Conservation (phyloP, 2,888 invertebrate genomes). For the Eurois occulta region DNA sequence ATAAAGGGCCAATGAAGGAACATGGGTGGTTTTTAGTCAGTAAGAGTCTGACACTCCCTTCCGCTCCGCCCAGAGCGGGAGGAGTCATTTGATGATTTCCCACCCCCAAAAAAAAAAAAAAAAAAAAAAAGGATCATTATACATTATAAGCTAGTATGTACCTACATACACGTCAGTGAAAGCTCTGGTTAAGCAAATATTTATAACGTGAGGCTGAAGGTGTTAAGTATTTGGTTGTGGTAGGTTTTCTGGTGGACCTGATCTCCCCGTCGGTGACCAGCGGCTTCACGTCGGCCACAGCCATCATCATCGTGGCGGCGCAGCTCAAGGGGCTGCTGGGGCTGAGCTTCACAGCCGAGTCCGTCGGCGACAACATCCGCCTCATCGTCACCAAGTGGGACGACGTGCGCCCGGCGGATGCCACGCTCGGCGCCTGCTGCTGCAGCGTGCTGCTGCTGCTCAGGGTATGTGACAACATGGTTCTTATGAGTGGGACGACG, state of each 20-base stretch:
- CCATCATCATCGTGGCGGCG: constrained; percentile 93
- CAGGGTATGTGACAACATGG: constrained; percentile 88
- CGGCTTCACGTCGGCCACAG: constrained; percentile 96
- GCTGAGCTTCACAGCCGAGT: constrained; percentile 92
- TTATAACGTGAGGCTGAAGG: not conserved
- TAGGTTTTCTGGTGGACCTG: constrained; percentile 96
- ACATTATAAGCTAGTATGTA: not conserved
- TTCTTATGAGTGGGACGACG: not conserved
- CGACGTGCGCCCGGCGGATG: constrained; percentile 91
- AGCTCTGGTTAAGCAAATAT: not conserved
- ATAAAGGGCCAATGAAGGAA: no score
- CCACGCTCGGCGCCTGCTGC: constrained; percentile 92
- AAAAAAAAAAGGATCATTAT: no score
- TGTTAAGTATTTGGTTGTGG: not conserved
- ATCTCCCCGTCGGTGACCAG: constrained; percentile 95
- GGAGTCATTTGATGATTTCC: no score
- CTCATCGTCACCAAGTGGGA: constrained; percentile 86
- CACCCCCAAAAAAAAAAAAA: no score
- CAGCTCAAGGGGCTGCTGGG: constrained; percentile 95
- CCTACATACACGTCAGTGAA: not conserved
- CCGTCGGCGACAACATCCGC: constrained; percentile 91
- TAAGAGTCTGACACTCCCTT: no score
- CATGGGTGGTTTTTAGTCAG: no score
- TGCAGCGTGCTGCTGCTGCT: constrained; percentile 92
- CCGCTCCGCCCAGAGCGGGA: no score